Evolutionary conservation across 2,888 invertebrate genomes (phyloP).

Genomic region (Kryphioiulus occultus): DNA sequence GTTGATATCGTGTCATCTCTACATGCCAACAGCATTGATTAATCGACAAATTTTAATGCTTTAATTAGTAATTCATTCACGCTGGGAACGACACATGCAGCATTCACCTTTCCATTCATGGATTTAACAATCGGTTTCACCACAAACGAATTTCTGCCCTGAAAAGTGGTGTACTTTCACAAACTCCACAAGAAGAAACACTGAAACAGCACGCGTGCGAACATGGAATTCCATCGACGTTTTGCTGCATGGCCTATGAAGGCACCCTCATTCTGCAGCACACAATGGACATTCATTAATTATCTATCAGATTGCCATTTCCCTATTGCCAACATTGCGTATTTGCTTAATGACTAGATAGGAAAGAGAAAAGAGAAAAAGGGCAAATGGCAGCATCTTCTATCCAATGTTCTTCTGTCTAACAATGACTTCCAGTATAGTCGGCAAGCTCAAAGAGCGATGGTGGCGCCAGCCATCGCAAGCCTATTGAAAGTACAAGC

Average conservation of each 20-base stretch:
- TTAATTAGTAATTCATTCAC: not conserved
- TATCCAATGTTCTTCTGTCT: not conserved
- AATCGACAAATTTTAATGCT: not conserved
- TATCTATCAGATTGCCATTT: not conserved
- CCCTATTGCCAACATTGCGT: not conserved
- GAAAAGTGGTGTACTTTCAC: not conserved
- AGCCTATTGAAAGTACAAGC: not conserved
- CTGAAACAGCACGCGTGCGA: too few relatives aligned
- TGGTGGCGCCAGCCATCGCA: constrained; percentile 13
- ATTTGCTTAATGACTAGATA: not conserved
- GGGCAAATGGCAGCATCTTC: constrained; percentile 27
- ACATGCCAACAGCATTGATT: not conserved
- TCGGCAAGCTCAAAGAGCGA: not conserved
- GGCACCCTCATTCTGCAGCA: not conserved
- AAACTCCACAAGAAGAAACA: not conserved
- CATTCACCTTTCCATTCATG: not conserved
- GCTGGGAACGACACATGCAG: not conserved
- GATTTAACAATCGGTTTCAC: not conserved
- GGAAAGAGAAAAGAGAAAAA: not conserved
- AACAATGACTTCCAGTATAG: not conserved
- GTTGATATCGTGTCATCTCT: too few relatives aligned
- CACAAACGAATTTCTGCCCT: not conserved
- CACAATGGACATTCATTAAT: not conserved
- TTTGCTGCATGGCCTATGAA: not conserved
- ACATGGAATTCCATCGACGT: not conserved